Evolutionary conservation across 2,888 invertebrate species (phyloP).

Genomic region (Cephus pulcher): DNA sequence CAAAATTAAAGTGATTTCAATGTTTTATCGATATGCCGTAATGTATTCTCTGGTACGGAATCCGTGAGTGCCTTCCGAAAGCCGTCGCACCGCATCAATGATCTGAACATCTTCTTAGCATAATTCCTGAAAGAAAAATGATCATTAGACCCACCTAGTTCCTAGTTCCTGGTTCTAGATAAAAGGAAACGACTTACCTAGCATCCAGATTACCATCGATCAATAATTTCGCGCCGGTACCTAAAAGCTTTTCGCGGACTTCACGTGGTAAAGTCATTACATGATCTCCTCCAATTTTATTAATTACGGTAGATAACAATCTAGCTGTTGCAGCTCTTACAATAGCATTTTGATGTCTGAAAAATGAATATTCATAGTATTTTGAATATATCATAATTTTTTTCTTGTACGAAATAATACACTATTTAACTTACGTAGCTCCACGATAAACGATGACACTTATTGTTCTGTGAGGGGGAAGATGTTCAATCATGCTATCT

Average conservation of each 20-base stretch:
- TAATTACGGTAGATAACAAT: constrained; percentile 79
- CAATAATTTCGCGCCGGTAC: constrained; percentile 84
- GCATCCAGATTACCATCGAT: constrained; percentile 90
- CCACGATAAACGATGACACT: constrained; percentile 78
- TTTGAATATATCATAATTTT: constrained; percentile 2
- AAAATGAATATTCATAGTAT: constrained; percentile 16
- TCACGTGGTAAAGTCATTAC: constrained; percentile 81
- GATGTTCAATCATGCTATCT: constrained; percentile 82
- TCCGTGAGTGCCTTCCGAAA: constrained; percentile 84
- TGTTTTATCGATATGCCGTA: constrained; percentile 87
- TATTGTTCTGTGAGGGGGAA: constrained; percentile 77
- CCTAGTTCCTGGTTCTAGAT: background rate
- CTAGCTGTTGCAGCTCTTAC: constrained; percentile 88
- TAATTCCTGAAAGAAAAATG: constrained; percentile 70
- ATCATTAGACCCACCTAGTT: background rate
- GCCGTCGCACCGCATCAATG: constrained; percentile 78
- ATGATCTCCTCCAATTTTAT: constrained; percentile 79
- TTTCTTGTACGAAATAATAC: background rate
- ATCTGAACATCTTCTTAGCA: constrained; percentile 82
- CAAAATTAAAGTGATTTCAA: constrained; percentile 71
- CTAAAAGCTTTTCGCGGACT: constrained; percentile 81
- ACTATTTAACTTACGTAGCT: constrained; percentile 65
- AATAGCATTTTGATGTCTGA: constrained; percentile 85
- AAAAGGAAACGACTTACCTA: constrained; percentile 68
- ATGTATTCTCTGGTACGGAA: constrained; percentile 81